Evolutionary conservation across 2,113 vertebrate genomes (phyloP).

Genomic region (Chaenogobius annularis): DNA sequence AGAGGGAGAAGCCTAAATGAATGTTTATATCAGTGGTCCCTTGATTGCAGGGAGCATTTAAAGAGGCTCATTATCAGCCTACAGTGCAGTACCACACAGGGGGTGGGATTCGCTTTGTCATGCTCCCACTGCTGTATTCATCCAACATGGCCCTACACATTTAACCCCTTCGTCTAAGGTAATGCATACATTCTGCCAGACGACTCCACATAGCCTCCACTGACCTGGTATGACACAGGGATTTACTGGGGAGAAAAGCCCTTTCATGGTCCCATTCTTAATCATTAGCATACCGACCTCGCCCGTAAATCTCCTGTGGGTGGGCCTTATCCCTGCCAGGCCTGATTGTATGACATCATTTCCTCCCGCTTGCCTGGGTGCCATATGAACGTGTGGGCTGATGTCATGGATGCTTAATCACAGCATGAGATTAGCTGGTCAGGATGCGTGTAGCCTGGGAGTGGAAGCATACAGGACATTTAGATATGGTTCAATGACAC

Average conservation of each 20-base stretch:
- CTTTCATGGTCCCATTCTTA: slow-evolving; percentile 49
- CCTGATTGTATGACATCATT: slow-evolving; percentile 70
- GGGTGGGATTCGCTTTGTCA: slow-evolving; percentile 42
- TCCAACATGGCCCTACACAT: slow-evolving; percentile 19
- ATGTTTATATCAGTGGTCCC: slow-evolving; percentile 55
- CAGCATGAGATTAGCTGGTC: slow-evolving; percentile 31
- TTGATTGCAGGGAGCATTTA: slow-evolving; percentile 60
- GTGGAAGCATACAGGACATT: slow-evolving; percentile 12
- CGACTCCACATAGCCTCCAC: slow-evolving; percentile 11
- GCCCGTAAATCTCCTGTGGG: slow-evolving; percentile 59
- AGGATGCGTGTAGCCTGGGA: slow-evolving; percentile 17
- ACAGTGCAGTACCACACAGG: slow-evolving; percentile 60
- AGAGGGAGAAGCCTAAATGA: slow-evolving; percentile 52
- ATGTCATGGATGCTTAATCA: slow-evolving; percentile 67
- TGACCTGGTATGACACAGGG: slow-evolving; percentile 28
- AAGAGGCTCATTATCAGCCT: slow-evolving; percentile 58
- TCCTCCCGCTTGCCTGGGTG: slow-evolving; percentile 35
- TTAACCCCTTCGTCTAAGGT: slow-evolving; percentile 20
- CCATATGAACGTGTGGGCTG: slow-evolving; percentile 43
- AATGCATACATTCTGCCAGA: slow-evolving; percentile 44
- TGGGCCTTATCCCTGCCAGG: slow-evolving; percentile 46
- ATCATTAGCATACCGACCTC: slow-evolving; percentile 55
- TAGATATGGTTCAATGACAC: slow-evolving; percentile 33
- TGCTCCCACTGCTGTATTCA: slow-evolving; percentile 27
- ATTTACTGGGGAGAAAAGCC: slow-evolving; percentile 21